phyloP scores from a whole-genome alignment of 2,797 vertebrate genomes.

The Echiichthys vipera region DNA sequence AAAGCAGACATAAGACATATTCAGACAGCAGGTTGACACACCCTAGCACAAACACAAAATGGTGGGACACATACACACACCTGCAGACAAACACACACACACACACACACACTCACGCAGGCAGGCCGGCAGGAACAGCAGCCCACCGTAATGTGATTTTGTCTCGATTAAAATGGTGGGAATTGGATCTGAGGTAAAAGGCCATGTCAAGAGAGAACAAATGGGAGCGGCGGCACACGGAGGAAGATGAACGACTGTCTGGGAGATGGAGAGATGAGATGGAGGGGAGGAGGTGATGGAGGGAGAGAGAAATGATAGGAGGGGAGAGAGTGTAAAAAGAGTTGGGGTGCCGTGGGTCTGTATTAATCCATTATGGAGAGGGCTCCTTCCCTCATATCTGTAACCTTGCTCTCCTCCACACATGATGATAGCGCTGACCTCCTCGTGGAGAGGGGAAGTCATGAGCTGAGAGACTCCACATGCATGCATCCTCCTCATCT shows the following conservation, averaged over 20 bases:
- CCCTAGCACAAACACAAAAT: constrained; percentile 14
- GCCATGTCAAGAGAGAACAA: constrained; percentile 81
- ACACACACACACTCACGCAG: constrained; percentile 17
- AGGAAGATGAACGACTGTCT: constrained; percentile 80
- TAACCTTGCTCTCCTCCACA: constrained; percentile 34
- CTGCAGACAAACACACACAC: constrained; percentile 4
- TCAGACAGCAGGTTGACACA: constrained; percentile 35
- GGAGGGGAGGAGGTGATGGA: constrained; percentile 49
- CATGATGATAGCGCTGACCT: constrained; percentile 60
- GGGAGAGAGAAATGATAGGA: constrained; percentile 30
- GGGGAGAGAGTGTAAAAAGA: constrained; percentile 2
- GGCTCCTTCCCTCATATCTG: constrained; percentile 44
- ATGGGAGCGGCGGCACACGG: constrained; percentile 66
- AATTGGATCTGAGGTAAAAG: constrained; percentile 85
- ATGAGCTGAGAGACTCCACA: constrained; percentile 1
- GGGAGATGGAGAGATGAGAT: constrained; percentile 72
- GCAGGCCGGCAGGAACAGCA: constrained; percentile 53
- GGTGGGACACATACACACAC: constrained; percentile 9
- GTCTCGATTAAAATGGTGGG: constrained; percentile 81
- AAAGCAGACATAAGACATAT: constrained; percentile 10
- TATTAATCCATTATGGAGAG: constrained; percentile 65
- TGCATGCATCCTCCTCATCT: background rate
- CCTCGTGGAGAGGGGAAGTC: constrained; percentile 25
- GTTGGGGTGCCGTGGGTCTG: constrained; percentile 34
- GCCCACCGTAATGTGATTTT: constrained; percentile 74